Percentiles rank a stretch among this genome's conserved stretches.
Evolutionary conservation across 2,888 invertebrate genomes (phyloP).

Genomic region (Drosophila pseudotakahashii): DNA sequence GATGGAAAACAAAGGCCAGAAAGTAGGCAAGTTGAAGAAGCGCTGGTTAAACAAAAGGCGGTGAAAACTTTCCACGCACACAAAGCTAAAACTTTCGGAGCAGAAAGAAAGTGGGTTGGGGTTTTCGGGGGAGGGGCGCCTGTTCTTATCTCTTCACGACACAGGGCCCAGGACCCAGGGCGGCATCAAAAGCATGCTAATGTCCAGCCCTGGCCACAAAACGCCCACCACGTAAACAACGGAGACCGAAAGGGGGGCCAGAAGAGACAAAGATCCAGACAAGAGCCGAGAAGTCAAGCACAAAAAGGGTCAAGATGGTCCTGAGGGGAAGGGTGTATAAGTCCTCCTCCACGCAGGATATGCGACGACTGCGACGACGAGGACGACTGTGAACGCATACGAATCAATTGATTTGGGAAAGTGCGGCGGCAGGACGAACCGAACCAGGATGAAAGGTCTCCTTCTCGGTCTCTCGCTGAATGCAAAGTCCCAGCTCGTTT

Average conservation of each 20-base stretch:
- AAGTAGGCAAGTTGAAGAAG: conserved; percentile 43
- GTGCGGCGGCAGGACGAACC: conserved; percentile 42
- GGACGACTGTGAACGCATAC: conserved; percentile 53
- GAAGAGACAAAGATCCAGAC: conserved; percentile 26
- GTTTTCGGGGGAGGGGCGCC: conserved; percentile 7
- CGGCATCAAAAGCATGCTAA: conserved; percentile 78
- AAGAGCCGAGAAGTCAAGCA: conserved; percentile 70
- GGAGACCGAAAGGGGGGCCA: conserved; percentile 17
- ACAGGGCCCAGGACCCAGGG: conserved; percentile 27
- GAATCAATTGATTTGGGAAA: conserved; percentile 72
- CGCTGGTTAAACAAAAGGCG: conserved; percentile 61
- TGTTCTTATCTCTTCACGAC: conserved; percentile 62
- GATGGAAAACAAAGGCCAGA: conserved; percentile 49
- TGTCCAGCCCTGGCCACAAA: conserved; percentile 66
- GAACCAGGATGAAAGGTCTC: conserved; percentile 40
- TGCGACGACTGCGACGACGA: conserved; percentile 55
- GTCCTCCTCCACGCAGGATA: conserved; percentile 52
- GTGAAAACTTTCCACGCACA: conserved; percentile 44
- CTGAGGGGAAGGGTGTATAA: no score
- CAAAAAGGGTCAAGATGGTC: conserved; percentile 78
- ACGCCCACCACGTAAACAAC: conserved; percentile 48
- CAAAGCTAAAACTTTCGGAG: conserved; percentile 67
- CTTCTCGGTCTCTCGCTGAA: conserved; percentile 11
- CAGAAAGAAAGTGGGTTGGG: conserved; percentile 49
- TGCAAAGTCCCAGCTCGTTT: conserved; percentile 46